These are phyloP conservation scores for Lymantria dispar DNA, from an alignment of 2,888 invertebrate genomes.

Conservation along the genomic window DNA sequence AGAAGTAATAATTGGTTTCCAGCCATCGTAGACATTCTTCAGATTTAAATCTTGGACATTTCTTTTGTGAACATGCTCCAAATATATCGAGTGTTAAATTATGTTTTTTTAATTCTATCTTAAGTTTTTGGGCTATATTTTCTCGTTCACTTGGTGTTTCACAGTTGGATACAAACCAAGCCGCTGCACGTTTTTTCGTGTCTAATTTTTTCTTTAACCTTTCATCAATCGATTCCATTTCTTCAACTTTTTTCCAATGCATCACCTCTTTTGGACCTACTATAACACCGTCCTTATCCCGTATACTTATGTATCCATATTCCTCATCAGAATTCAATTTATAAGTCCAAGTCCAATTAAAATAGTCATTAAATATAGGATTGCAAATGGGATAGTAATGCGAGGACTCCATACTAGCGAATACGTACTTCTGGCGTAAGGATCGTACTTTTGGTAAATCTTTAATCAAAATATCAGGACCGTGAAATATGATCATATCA, in stretches of 20 bases:
- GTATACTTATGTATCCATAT: slow-evolving; percentile 44
- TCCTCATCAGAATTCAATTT: slow-evolving; percentile 43
- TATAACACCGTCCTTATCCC: slow-evolving; percentile 28
- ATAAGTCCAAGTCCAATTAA: slow-evolving; percentile 57
- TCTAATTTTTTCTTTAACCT: slow-evolving; percentile 35
- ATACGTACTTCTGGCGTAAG: slow-evolving; percentile 50
- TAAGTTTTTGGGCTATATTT: slow-evolving; percentile 30
- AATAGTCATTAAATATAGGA: slow-evolving; percentile 37
- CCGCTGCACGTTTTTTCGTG: slow-evolving; percentile 45
- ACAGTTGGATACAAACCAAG: slow-evolving; percentile 59
- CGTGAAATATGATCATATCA: slow-evolving; percentile 54
- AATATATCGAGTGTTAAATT: slow-evolving; percentile 45
- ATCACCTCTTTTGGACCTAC: slow-evolving; percentile 44
- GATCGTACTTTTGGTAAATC: slow-evolving; percentile 39
- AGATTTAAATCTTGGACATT: slow-evolving; percentile 32
- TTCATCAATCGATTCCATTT: slow-evolving; percentile 39
- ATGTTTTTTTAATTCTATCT: slow-evolving; percentile 31
- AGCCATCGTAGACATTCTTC: slow-evolving; percentile 43
- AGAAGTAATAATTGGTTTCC: slow-evolving; percentile 46
- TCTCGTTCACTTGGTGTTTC: slow-evolving; percentile 35
- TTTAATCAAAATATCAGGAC: slow-evolving; percentile 32
- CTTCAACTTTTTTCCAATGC: slow-evolving; percentile 40
- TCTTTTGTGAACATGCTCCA: slow-evolving; percentile 45
- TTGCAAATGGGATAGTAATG: slow-evolving; percentile 43
- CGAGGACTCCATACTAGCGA: slow-evolving; percentile 47